These are phyloP conservation scores for Phylloscopus whistleri DNA, from an alignment of 2,113 vertebrate species.

Conservation along the genomic window DNA sequence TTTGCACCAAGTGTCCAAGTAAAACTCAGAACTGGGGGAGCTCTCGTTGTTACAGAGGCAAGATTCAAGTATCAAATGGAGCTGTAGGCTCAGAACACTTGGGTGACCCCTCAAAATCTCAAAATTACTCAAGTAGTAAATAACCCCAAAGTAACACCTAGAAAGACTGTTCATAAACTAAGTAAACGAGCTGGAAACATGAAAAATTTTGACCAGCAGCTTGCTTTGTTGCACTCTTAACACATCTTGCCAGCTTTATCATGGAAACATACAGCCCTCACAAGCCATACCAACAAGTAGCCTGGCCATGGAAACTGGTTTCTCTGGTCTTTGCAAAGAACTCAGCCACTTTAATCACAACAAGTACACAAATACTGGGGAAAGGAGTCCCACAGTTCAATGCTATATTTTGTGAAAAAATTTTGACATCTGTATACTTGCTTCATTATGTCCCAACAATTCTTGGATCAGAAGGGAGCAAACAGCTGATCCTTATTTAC, in stretches of 20 bases:
- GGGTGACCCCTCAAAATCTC: neutral
- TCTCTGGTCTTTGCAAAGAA: neutral
- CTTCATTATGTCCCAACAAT: neutral
- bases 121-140: neutral
- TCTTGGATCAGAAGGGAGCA: neutral
- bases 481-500: conserved; percentile 53
- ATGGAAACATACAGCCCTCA: neutral
- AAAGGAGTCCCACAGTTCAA: neutral
- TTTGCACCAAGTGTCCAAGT: neutral
- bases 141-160: neutral
- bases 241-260: neutral
- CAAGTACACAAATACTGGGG: neutral
- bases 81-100: neutral
- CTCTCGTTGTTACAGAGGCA: neutral
- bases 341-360: neutral
- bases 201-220: neutral
- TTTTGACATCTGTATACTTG: neutral
- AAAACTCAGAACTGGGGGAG: neutral
- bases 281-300: neutral
- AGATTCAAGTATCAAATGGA: neutral
- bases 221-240: neutral
- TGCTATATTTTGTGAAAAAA: neutral
- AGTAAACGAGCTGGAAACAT: neutral
- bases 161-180: neutral
- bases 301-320: neutral